phyloP scores from a whole-genome alignment of 2,797 vertebrate genomes.

The Rhabdomys pumilio region DNA sequence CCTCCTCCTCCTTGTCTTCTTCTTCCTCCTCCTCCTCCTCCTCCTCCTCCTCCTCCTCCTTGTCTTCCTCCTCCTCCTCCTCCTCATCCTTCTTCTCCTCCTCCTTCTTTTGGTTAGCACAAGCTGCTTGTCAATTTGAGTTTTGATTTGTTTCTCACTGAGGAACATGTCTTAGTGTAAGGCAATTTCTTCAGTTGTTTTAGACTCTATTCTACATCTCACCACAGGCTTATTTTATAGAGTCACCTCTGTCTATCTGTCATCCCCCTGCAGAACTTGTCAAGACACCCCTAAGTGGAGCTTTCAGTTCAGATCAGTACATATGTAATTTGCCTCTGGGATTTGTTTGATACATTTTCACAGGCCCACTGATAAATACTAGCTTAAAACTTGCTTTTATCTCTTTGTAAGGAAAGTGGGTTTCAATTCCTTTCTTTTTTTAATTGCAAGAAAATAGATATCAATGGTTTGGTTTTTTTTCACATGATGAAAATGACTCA shows the following conservation, averaged over 20 bases:
- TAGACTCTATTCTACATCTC: neutral
- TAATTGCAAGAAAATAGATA: conserved; percentile 4
- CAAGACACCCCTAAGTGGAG: neutral
- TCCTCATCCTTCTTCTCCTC: too few species aligned
- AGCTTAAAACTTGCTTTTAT: conserved; percentile 46
- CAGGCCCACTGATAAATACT: neutral
- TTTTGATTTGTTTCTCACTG: conserved; percentile 24
- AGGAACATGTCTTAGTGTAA: conserved; percentile 23
- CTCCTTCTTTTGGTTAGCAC: neutral
- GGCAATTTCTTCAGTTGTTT: neutral
- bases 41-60: too few species aligned
- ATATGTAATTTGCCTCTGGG: neutral
- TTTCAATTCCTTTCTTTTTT: conserved; percentile 70
- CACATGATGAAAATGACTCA: neutral
- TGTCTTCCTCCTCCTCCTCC: too few species aligned
- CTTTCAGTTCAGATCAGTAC: neutral
- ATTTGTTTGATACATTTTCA: conserved; percentile 41
- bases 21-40: too few species aligned
- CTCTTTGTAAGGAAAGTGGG: conserved; percentile 38
- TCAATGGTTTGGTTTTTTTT: neutral
- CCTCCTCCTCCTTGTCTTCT: too few species aligned
- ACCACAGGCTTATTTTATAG: neutral
- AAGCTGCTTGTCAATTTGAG: neutral
- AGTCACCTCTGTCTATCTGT: neutral
- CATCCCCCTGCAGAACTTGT: neutral